Evolutionary conservation across 92 coral and sea anemone species (phyloP), one percentile per base, ranked within the genome.

Genomic region (Isaurus tuberculatus): DNA sequence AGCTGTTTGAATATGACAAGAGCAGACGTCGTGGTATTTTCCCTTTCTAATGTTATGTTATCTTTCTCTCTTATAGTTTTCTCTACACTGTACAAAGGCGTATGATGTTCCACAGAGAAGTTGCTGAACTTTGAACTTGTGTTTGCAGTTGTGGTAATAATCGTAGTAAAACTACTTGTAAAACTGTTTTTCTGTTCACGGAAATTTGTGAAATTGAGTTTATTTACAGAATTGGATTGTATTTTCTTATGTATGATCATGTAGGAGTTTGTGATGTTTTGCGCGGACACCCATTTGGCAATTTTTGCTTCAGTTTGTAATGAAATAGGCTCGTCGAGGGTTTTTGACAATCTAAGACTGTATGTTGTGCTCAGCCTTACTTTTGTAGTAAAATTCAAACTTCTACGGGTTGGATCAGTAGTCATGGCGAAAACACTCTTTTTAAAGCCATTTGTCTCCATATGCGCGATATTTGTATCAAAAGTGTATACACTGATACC

Each of bases 1-100:
- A 84, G 67, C 69, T 72, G 42, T 40, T 79, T 71, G 83, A 89
- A 64, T 14, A 27, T 30, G 43, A 88, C 65, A 27, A 44, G 79
- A 22, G 44, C 33, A 1, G 48, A 85, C 6, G 79, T 17, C 68
- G 53, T 15, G 1, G 34, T 77, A 25, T n/a, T 37, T 26, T 30
- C 15, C 20, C 49, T 60, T 57, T 11, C 30, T 33, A 16, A 29
- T 22, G n/a, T 58, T 34, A 23, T n/a, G 48, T 22, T 31, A 33
- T 60, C 14, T 74, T 14, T 25, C 3, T n/a, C 1, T 5, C 30
- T 74, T 20, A 77, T 19, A 25, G 13, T 60, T 20, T 13, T 15
- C 15, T 77, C 49, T 34, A 20, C 17, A 33, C 14, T 60, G 70
- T 34, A 0, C 22, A 26, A 2, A 43, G 4, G 5, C 25, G 70